Conservation (phyloP, 2,113 vertebrate genomes). For the Oreochromis spilurus region DNA sequence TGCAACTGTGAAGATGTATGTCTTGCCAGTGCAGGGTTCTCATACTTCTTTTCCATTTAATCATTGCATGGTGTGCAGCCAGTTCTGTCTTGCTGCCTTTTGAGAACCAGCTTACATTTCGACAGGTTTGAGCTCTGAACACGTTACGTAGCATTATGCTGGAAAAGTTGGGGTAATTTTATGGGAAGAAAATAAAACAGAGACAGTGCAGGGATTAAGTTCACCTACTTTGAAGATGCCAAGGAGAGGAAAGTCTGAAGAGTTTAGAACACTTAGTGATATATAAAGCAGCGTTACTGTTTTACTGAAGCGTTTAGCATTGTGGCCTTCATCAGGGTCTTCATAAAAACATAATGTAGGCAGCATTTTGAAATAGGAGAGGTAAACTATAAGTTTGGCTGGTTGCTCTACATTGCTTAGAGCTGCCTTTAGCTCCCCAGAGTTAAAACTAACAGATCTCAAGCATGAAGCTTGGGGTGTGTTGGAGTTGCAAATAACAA, state of each 20-base stretch:
- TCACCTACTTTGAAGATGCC: not conserved
- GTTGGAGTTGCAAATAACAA: not conserved
- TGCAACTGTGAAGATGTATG: not conserved
- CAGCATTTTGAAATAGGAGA: not conserved
- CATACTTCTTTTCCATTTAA: not conserved
- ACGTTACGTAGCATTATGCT: not conserved
- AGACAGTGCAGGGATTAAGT: not conserved
- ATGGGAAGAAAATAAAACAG: not conserved
- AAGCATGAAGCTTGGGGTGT: not conserved
- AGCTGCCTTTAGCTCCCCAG: not conserved
- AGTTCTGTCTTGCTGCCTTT: not conserved
- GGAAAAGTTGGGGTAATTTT: not conserved
- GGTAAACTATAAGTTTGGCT: not conserved
- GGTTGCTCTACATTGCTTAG: not conserved
- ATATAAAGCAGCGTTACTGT: not conserved
- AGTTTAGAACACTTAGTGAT: not conserved
- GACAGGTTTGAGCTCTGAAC: not conserved
- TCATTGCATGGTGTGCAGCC: not conserved
- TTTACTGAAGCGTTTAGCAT: not conserved
- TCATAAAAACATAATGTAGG: not conserved
- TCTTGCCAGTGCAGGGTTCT: not conserved
- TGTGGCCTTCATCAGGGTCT: not conserved
- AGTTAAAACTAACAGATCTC: not conserved
- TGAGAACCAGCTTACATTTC: not conserved
- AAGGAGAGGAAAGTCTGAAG: not conserved